Evolutionary conservation across 2,113 vertebrate genomes (phyloP).

Genomic region (Sinocyclocheilus anshuiensis): DNA sequence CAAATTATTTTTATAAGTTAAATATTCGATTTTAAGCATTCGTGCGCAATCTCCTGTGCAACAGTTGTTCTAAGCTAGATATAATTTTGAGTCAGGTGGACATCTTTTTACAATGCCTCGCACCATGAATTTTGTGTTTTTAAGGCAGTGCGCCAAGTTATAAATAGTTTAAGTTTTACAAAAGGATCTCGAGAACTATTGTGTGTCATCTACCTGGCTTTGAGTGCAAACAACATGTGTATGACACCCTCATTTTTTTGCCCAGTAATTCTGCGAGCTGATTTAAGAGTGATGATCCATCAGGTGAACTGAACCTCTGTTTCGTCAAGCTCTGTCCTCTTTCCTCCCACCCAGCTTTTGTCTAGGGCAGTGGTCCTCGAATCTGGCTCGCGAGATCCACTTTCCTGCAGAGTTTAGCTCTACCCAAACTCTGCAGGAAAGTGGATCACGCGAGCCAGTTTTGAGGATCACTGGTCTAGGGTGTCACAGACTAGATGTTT

Average conservation of each 20-base stretch:
- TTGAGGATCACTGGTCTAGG: neutral
- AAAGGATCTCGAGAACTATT: neutral
- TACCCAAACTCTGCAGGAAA: no score
- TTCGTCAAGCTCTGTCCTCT: neutral
- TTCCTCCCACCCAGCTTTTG: conserved; percentile 5
- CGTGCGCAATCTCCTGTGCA: neutral
- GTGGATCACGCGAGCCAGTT: no score
- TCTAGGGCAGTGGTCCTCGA: neutral
- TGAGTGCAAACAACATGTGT: neutral
- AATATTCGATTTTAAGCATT: neutral
- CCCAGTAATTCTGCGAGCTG: neutral
- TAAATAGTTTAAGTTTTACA: neutral
- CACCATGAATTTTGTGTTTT: neutral
- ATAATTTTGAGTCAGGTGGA: neutral
- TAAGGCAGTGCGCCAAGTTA: neutral
- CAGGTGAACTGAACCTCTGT: neutral
- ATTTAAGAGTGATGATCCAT: neutral
- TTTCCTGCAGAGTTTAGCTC: no score
- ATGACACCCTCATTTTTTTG: neutral
- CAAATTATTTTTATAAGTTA: neutral
- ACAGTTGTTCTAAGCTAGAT: neutral
- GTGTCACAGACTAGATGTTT: conserved; percentile 28
- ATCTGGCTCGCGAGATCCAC: no score
- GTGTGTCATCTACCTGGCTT: neutral
- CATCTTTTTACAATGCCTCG: neutral